These are phyloP conservation scores for Ennomos quercinarius DNA, from an alignment of 2,888 invertebrate genomes.

Conservation along the genomic window DNA sequence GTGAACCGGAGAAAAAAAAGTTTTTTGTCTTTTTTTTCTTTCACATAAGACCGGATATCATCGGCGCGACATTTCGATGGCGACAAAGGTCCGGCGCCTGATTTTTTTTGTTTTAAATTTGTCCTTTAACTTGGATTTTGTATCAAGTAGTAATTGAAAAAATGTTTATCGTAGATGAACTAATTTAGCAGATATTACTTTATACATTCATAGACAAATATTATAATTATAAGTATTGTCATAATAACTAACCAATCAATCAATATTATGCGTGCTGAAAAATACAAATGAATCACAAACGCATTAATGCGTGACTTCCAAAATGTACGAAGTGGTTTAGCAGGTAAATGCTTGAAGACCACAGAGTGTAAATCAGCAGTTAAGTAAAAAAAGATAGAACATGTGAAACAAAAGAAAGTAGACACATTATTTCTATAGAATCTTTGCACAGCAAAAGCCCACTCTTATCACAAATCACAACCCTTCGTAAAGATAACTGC, in stretches of 20 bases:
- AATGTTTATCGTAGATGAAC: slow-evolving; percentile 5
- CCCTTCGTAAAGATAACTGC: slow-evolving; percentile 44
- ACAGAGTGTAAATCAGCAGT: no score
- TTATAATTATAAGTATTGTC: no score
- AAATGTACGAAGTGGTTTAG: no score
- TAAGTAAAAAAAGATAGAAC: no score
- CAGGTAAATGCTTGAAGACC: no score
- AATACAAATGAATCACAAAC: no score
- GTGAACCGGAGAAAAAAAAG: slow-evolving; percentile 57
- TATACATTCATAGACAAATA: no score
- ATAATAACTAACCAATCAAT: no score
- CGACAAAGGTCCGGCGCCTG: slow-evolving; percentile 79
- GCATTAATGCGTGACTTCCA: no score
- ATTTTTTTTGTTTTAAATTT: slow-evolving; percentile 47
- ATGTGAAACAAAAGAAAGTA: no score
- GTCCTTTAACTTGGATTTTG: slow-evolving; percentile 32
- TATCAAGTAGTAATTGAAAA: slow-evolving; percentile 48
- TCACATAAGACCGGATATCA: slow-evolving; percentile 76
- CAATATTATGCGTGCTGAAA: no score
- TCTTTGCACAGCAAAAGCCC: slow-evolving; percentile 37
- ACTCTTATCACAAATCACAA: slow-evolving; percentile 43
- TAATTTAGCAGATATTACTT: no score
- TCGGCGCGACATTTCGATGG: slow-evolving; percentile 72
- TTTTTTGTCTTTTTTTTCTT: slow-evolving; percentile 44
- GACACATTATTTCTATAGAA: slow-evolving; percentile 6